These are phyloP conservation scores for Clarias fuscus DNA, from an alignment of 2,797 vertebrate species.

Conservation along the genomic window DNA sequence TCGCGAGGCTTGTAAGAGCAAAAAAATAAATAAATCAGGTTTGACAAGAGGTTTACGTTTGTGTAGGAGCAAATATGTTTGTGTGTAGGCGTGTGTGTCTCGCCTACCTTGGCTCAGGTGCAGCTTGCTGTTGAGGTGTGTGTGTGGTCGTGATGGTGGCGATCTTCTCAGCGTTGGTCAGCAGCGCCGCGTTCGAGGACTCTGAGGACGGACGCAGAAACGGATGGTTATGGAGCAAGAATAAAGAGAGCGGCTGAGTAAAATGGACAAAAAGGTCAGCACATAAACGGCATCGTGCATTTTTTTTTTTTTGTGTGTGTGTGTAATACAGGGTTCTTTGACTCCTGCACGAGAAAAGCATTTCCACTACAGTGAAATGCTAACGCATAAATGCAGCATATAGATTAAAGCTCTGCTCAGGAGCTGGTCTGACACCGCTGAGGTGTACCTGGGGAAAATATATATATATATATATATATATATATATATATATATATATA, in stretches of 20 bases:
- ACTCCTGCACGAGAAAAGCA: conserved; percentile 20
- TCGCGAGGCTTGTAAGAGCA: not conserved
- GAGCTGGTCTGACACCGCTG: not conserved
- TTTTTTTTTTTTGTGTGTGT: not conserved
- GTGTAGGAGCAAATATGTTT: not conserved
- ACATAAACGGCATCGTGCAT: not conserved
- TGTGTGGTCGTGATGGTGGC: conserved; percentile 98
- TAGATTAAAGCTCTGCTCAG: not conserved
- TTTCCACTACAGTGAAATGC: conserved; percentile 24
- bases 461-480: no score
- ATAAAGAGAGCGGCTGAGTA: not conserved
- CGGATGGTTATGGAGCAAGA: not conserved
- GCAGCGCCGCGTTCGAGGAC: conserved; percentile 83
- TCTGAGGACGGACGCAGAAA: conserved; percentile 66
- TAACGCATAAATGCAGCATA: conserved; percentile 1
- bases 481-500: not conserved
- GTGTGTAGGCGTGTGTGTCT: not conserved
- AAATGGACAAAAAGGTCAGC: not conserved
- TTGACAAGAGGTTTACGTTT: not conserved
- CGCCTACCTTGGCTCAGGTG: conserved; percentile 88
- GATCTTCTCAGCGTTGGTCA: conserved; percentile 99
- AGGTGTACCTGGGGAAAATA: not conserved
- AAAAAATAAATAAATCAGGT: not conserved
- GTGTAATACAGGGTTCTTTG: not conserved
- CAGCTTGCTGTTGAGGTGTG: conserved; percentile 85